These are phyloP conservation scores for Chromoteleia sp. DNA, from an alignment of 2,888 invertebrate genomes.

Conservation along the genomic window DNA sequence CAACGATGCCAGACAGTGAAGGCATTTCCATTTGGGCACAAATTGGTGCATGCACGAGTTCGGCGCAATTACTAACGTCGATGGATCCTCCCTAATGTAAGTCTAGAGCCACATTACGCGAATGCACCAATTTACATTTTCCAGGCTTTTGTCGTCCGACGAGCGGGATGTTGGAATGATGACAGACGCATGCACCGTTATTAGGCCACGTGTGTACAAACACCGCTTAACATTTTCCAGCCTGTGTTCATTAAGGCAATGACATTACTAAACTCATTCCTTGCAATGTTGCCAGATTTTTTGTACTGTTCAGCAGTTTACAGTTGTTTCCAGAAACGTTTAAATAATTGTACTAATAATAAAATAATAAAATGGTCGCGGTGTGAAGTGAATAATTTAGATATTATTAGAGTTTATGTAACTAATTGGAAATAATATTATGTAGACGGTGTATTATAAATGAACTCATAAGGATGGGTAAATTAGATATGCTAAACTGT, in stretches of 20 bases:
- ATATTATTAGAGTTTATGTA: no score
- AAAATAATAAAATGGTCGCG: no score
- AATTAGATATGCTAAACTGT: no score
- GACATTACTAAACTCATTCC: slow-evolving; percentile 45
- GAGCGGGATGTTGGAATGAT: slow-evolving; percentile 21
- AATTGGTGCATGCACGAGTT: slow-evolving; percentile 65
- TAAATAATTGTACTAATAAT: background rate
- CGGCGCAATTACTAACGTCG: slow-evolving; percentile 70
- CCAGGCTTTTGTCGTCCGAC: slow-evolving; percentile 64
- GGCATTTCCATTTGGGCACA: slow-evolving; percentile 64
- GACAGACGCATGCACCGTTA: slow-evolving; percentile 57
- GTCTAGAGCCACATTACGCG: slow-evolving; percentile 66
- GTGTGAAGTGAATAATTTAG: no score
- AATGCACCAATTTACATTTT: slow-evolving; percentile 71
- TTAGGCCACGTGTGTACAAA: slow-evolving; percentile 60
- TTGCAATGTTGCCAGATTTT: slow-evolving; percentile 33
- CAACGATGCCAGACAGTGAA: slow-evolving; percentile 42
- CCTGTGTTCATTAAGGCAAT: slow-evolving; percentile 54
- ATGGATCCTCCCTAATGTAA: slow-evolving; percentile 70
- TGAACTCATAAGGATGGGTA: no score
- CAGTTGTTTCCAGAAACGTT: background rate
- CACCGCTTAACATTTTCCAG: slow-evolving; percentile 53
- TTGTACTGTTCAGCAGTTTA: slow-evolving; percentile 1
- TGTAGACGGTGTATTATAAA: no score
- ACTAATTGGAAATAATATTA: no score